Conservation (phyloP, 2,888 invertebrate genomes). For the Oligia strigilis region DNA sequence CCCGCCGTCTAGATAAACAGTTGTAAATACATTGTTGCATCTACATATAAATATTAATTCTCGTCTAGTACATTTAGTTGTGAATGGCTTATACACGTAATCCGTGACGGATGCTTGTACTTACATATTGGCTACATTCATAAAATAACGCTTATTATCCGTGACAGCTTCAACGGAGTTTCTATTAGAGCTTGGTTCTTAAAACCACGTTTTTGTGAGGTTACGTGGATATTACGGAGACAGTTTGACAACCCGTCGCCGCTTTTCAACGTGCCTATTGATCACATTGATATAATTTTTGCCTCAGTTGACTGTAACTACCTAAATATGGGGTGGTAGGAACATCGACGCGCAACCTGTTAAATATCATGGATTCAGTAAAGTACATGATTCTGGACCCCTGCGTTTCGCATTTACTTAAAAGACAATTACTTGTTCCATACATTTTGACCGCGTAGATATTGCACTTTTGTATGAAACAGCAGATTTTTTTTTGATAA, state of each 20-base stretch:
- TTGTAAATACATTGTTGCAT: conserved; percentile 43
- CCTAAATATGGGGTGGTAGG: too few relatives aligned
- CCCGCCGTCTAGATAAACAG: conserved; percentile 53
- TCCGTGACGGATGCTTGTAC: conserved; percentile 41
- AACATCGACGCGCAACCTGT: too few relatives aligned
- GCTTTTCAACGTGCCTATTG: neutral
- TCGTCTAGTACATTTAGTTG: conserved; percentile 32
- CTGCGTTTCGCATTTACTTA: neutral
- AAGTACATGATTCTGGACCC: neutral
- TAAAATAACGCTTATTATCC: conserved; percentile 25
- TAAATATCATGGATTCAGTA: too few relatives aligned
- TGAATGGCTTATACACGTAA: conserved; percentile 40
- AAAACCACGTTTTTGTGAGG: neutral
- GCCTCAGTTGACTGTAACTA: neutral
- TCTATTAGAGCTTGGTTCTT: neutral
- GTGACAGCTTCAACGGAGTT: neutral
- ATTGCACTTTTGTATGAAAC: neutral
- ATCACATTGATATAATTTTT: neutral
- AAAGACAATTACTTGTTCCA: neutral
- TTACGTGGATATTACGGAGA: too few relatives aligned
- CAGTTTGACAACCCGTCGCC: neutral
- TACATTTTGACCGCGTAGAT: neutral
- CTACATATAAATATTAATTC: conserved; percentile 44
- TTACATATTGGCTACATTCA: conserved; percentile 41
- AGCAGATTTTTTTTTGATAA: neutral